Evolutionary conservation across 2,113 vertebrate genomes (phyloP).

Genomic region (Pimephales promelas): DNA sequence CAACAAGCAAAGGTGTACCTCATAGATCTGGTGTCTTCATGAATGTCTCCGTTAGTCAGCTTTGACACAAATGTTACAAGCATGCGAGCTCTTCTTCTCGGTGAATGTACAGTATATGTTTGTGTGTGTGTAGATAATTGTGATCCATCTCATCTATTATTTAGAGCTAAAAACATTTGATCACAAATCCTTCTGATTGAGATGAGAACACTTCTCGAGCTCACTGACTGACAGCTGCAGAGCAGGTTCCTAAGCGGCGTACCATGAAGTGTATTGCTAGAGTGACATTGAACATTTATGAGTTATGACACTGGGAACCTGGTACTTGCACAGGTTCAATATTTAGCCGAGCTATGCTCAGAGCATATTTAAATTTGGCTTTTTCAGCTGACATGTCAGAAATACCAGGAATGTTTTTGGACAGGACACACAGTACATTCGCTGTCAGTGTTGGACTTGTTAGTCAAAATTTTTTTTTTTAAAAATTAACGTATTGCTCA

Average conservation of each 20-base stretch:
- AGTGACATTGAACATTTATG: conserved; percentile 25
- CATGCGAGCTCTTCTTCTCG: not conserved
- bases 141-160: conserved; percentile 5
- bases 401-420: not conserved
- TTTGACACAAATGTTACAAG: not conserved
- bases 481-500: too few species aligned
- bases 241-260: not conserved
- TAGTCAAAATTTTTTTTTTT: too few species aligned
- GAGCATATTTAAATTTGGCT: not conserved
- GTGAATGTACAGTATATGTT: not conserved
- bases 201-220: not conserved
- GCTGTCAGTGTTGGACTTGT: too few species aligned
- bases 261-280: not conserved
- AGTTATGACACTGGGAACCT: conserved; percentile 14
- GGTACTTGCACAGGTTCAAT: not conserved
- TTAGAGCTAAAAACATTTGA: conserved; percentile 17
- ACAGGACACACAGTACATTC: not conserved
- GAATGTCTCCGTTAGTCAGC: not conserved
- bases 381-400: not conserved
- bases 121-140: not conserved
- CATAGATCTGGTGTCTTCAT: not conserved
- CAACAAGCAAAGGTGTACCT: too few species aligned
- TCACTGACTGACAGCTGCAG: not conserved
- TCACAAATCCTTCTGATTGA: conserved; percentile 5
- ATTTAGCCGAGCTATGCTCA: not conserved